Base-by-base conservation (phyloP, 2,888 invertebrate genomes). In the Isoperla grammatica region DNA sequence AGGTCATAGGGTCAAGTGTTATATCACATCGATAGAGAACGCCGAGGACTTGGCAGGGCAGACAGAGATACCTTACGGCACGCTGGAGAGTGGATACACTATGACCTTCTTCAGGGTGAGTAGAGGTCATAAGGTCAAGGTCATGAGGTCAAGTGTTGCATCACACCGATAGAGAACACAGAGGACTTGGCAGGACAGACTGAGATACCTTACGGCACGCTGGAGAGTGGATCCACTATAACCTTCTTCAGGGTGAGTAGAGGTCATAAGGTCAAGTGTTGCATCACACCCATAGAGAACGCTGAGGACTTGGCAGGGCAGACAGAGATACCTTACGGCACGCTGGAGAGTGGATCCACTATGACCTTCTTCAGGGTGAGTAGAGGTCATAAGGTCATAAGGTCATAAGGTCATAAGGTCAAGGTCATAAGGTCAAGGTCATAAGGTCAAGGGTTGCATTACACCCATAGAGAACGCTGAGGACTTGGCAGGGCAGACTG, bases 141-240 rank as follows among this genome's bases (percentile, higher is more conserved):
- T n/a, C n/a, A n/a, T n/a, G n/a, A n/a, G n/a, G 92, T 94, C 0
- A 92, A 93, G 71, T 76, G 91, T 58, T 90, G 91, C 89, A 87
- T 87, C 50, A 88, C 90, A 29, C 90, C 91, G 0, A 92, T 93
- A 57, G 86, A 92, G 72, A 87, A 85, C 70, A 88, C 90, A 0
- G 90, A 91, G 68, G 94, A 93, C 74, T 78, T 94, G 63, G 88
- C 88, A 1, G 83, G 84, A 42, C 91, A 92, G 73, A 87, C 87
- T 0, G 86, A 88, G 63, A 94, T 95, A 65, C 78, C 85, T 0
- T 94, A 94, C 70, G 94, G 94, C 0, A 90, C 90, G 0, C 75
- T 92, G 43, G 85, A 85, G 56, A 85, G 88, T 63, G 93, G 93
- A 0, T 88, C 90, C 11, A 94, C 94, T 0, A 89, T 89, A 88